Conservation (phyloP, 2,888 invertebrate genomes). For the Plagodis pulveraria region DNA sequence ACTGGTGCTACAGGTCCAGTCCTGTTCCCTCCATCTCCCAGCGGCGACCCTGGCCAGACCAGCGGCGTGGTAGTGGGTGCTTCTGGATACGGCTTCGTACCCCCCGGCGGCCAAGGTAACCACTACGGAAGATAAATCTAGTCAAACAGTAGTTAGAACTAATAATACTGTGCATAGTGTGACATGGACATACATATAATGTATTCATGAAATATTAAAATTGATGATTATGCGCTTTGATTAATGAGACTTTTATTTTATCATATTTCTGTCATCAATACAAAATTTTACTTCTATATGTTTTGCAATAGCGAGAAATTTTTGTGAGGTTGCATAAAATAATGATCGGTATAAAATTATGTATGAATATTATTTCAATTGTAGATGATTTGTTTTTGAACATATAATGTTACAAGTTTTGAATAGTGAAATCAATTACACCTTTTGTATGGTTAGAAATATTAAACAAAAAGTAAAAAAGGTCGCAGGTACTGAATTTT, state of each 20-base stretch:
- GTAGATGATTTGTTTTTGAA: too few species aligned
- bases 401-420: neutral
- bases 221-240: too few species aligned
- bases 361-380: too few species aligned
- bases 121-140: conserved; percentile 69
- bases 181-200: conserved; percentile 30
- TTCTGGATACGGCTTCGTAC: conserved; percentile 94
- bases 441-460: neutral
- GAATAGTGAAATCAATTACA: neutral
- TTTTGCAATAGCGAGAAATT: too few species aligned
- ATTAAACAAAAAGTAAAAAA: neutral
- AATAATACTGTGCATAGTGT: conserved; percentile 46
- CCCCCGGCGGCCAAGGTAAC: conserved; percentile 89
- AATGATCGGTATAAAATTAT: too few species aligned
- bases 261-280: too few species aligned
- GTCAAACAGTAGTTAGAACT: conserved; percentile 70
- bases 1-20: conserved; percentile 87
- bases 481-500: neutral
- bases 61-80: conserved; percentile 94
- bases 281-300: too few species aligned
- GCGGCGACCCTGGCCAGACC: conserved; percentile 88
- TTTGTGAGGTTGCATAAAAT: too few species aligned
- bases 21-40: conserved; percentile 89
- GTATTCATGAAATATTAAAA: too few species aligned
- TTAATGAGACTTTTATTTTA: too few species aligned